These are phyloP conservation scores for Grapholita molesta DNA, from an alignment of 1,140 invertebrate species.

Conservation along the genomic window DNA sequence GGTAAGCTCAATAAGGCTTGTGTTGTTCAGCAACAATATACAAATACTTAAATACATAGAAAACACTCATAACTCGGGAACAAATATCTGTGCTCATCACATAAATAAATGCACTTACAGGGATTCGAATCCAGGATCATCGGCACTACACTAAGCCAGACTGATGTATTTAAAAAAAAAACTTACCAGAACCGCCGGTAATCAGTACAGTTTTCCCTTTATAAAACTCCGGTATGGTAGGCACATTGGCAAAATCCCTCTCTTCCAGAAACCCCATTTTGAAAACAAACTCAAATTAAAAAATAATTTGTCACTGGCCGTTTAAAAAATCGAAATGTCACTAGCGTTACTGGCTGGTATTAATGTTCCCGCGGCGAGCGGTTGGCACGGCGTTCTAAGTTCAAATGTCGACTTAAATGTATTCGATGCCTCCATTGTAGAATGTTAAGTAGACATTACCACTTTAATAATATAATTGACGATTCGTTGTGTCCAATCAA, in stretches of 20 bases:
- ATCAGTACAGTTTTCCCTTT: conserved; percentile 66
- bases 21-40: too few species aligned
- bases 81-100: too few species aligned
- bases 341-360: neutral
- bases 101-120: too few species aligned
- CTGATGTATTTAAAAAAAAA: too few species aligned
- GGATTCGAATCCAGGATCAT: too few species aligned
- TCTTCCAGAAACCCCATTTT: conserved; percentile 56
- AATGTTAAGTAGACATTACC: neutral
- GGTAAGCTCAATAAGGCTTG: too few species aligned
- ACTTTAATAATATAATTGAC: neutral
- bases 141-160: too few species aligned
- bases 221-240: conserved; percentile 55
- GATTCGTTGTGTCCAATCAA: too few species aligned
- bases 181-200: conserved; percentile 64
- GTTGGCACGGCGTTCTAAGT: neutral
- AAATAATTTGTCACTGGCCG: neutral
- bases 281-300: neutral
- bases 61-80: too few species aligned
- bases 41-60: too few species aligned
- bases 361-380: neutral
- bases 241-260: conserved; percentile 34
- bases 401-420: neutral
- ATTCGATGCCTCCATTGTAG: neutral
- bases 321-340: neutral